A percentile compares a stretch with the other conserved stretches of the same genome.
phyloP scores from a whole-genome alignment of 2,888 invertebrate species.

The Pachycephus smyrnensis region DNA sequence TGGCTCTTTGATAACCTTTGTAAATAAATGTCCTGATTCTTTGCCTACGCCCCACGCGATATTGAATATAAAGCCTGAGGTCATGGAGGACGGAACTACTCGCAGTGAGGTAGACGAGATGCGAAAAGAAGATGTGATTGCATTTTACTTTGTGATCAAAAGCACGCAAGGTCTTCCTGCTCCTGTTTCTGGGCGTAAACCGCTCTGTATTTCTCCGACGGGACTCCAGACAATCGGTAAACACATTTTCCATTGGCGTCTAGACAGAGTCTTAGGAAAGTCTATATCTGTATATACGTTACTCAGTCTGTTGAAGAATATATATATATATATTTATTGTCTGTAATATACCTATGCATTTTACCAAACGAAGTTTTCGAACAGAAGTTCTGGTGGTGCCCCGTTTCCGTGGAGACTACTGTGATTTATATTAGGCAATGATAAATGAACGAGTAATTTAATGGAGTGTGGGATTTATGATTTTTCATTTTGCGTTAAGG shows the following conservation, averaged over 20 bases:
- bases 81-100: conserved; percentile 35
- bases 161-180: conserved; percentile 22
- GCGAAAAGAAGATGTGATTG: conserved; percentile 36
- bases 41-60: conserved; percentile 5
- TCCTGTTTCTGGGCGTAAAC: background rate
- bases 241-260: conserved; percentile 10
- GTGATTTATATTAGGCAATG: background rate
- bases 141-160: conserved; percentile 48
- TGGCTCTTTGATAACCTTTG: background rate
- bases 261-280: background rate
- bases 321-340: too few relatives aligned
- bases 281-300: background rate
- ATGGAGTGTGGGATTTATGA: background rate
- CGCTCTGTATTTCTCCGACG: background rate
- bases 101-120: background rate
- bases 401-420: background rate
- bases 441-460: background rate
- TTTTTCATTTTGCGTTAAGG: background rate
- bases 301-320: background rate
- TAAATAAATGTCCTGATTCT: background rate
- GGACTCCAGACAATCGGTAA: conserved; percentile 17
- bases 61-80: conserved; percentile 34
- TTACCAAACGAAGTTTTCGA: background rate
- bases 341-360: background rate
- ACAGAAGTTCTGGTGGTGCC: background rate